Evolutionary conservation across 2,888 invertebrate genomes (phyloP), one percentile per base, ranked within the genome.

Genomic region (Coenonympha glycerion): DNA sequence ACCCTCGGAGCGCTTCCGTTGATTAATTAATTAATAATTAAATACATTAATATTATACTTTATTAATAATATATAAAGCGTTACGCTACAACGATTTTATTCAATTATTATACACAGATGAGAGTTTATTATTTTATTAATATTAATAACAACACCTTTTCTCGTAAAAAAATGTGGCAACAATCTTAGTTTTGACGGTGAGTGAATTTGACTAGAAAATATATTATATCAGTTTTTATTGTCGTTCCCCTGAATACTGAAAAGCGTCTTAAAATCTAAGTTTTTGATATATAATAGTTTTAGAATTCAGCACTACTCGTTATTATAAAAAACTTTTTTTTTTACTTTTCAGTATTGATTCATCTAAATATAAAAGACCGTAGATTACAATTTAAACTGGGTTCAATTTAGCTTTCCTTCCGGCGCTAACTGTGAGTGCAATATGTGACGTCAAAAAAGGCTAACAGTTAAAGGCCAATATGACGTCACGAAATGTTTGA

Each of bases 1-100:
- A 79, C 71, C 57, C 59, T 71, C 72, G 74, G 79, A 80, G 80
- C 79, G 79, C 76, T 76, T 76, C 69, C 59, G n/a, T n/a, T n/a
- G n/a, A n/a, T n/a, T n/a, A n/a, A n/a, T n/a, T n/a, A n/a, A 30
- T 54, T 61, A 59, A 60, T 55, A 60, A 60, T 61, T 65, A 65
- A 62, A 64, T 57, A 61, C 58, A 61, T 61, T 62, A 64, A 57
- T 22, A 22, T 39, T 15, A 24, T 26, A 28, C 30, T 41, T n/a
- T n/a, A n/a, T n/a, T n/a, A n/a, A n/a, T n/a, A n/a, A n/a, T 58
- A 57, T 61, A 62, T 60, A 61, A 72, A 71, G 73, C 73, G 60
- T 63, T 64, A 62, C 51, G 52, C 57, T 59, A 57, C 56, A 57
- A 57, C 60, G 53, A 58, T 60, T 39, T 51, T 50, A 58, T 66